Evolutionary conservation across 2,113 vertebrate genomes (phyloP), one percentile per base, ranked within the genome.

Genomic region (Eurypyga helias): DNA sequence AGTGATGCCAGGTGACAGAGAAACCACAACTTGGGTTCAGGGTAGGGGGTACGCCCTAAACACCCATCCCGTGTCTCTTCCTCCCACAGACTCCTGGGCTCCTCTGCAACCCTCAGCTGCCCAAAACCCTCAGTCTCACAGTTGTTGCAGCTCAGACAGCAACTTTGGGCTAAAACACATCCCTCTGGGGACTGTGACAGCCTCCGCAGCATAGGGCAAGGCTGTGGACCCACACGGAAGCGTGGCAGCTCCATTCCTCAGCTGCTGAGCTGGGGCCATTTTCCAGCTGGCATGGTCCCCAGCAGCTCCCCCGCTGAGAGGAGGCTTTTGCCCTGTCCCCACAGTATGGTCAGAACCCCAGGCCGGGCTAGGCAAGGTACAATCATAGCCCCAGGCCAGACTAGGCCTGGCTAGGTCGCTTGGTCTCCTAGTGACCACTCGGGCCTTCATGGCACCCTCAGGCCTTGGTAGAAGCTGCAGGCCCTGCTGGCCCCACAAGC

Each of bases 401-500:
- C 9, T 43, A 6, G 45, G 45, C 72, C 72, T 0, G 1, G 23
- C 52, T 51, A 11, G 43, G 17, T 36, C 0, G 0, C 26, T 29
- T 2, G 5, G 3, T 12, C 10, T 8, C 88, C 60, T 34, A 41
- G 64, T 46, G 13, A 31, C 46, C 20, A 0, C 45, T 1, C 6
- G 0, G 33, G 58, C 60, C 60, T 73, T 1, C 0, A 25, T 3
- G 17, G 70, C 0, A 0, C 64, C 61, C 1, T 0, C 7, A 26
- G 78, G 58, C 17, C 65, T 31, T 4, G 2, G 7, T 33, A 24
- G 69, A 62, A 7, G 36, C n/a, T 6, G 1, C 16, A 2, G 7
- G 46, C 67, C 57, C 14, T 3, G 3, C 15, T 15, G 55, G 6
- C 20, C 0, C 1, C 21, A 2, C 5, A 2, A 5, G 3, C 54